Evolutionary conservation across 2,888 invertebrate genomes (phyloP), one percentile per base, ranked within the genome.

Genomic region (Eubasilissa splendida): DNA sequence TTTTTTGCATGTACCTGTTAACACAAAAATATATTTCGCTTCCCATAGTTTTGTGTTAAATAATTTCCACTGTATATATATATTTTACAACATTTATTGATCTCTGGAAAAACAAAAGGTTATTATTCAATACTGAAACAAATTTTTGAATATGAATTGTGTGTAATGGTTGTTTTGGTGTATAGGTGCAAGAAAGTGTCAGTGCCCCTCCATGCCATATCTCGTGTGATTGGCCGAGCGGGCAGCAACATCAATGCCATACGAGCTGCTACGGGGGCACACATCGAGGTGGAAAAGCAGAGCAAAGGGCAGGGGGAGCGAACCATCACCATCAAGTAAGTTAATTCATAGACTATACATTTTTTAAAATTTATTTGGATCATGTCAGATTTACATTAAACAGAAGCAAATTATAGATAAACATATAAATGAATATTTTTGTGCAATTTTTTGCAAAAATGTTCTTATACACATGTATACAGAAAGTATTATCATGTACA

Each of bases 161-260:
- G 3, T 11, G 22, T 60, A 60, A 65, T 12, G 33, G 65, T 65
- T 31, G 12, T 65, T 14, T 8, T 68, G 70, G 50, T 70, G 22
- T 70, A 10, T 85, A 93, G 95, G 12, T 94, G 95, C 84, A 98
- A 98, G 90, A 98, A 97, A 89, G 97, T 99, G 68, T 95, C 95
- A 14, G 98, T 99, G 81, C 97, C 98, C 77, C 94, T 97, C 42
- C 96, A 96, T 88, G 98, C 98, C 68, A 99, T 99, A 83, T 98
- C 98, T 81, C 93, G 99, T 78, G 98, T 99, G 76, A 99, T 99
- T 86, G 99, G 99, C 0, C 94, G 99, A 85, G 98, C 96, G 53
- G 99, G 99, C 73, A 96, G 96, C 90, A 99, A 99, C 89, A 99
- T 99, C 86, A 99, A 99, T 90, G 97, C 99, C 11, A 99, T 99